Percentiles rank a stretch among this genome's conserved stretches.
Evolutionary conservation across 2,888 invertebrate genomes (phyloP).

Genomic region (Leptodirus hochenwartii): DNA sequence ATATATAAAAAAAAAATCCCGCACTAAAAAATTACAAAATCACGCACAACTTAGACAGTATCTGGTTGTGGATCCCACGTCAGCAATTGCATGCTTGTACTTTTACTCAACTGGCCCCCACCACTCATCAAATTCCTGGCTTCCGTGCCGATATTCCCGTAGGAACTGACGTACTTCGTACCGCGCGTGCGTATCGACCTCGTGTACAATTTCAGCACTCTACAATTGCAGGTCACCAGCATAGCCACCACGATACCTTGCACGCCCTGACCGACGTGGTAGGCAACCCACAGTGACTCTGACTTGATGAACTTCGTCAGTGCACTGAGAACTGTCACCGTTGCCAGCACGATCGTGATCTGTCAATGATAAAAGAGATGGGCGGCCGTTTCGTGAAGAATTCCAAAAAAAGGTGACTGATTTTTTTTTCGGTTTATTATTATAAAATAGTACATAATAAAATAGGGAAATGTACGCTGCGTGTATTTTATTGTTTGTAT

Average conservation of each 20-base stretch:
- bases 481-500: too few relatives aligned
- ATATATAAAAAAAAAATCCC: too few relatives aligned
- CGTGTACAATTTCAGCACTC: constrained; percentile 27
- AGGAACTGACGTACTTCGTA: constrained; percentile 15
- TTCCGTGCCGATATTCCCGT: constrained; percentile 16
- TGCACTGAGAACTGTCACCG: constrained; percentile 24
- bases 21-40: too few relatives aligned
- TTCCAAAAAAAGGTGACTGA: constrained; percentile 5
- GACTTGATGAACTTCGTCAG: constrained; percentile 25
- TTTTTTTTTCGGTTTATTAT: too few relatives aligned
- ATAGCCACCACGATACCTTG: constrained; percentile 43
- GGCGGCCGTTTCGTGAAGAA: too few relatives aligned
- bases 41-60: constrained; percentile 27
- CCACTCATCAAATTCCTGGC: constrained; percentile 15
- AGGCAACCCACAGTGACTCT: constrained; percentile 27
- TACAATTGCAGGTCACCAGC: constrained; percentile 43
- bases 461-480: too few relatives aligned
- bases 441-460: too few relatives aligned
- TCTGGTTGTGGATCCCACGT: constrained; percentile 29
- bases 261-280: constrained; percentile 29
- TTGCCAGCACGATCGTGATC: constrained; percentile 25
- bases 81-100: constrained; percentile 26
- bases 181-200: constrained; percentile 20
- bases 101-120: constrained; percentile 19
- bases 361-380: constrained; percentile 18